Evolutionary conservation across 92 coral and sea anemone genomes (phyloP).

Genomic region (Porites rus): DNA sequence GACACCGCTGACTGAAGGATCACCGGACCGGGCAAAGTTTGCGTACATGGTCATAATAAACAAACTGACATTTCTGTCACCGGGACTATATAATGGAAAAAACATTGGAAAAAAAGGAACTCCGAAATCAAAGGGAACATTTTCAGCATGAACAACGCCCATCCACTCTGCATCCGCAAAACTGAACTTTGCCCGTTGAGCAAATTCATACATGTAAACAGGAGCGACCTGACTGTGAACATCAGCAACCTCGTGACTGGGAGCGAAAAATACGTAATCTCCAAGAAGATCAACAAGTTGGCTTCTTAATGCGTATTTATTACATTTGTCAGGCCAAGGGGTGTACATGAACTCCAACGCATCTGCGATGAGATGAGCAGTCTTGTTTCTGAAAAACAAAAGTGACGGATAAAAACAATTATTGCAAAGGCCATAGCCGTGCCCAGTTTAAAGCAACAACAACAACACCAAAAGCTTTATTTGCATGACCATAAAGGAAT

Average conservation of each 20-base stretch:
- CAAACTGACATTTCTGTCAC: slow-evolving; percentile 56
- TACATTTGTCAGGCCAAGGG: slow-evolving; percentile 52
- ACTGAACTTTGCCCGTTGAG: slow-evolving; percentile 15
- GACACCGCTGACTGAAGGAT: slow-evolving; percentile 61
- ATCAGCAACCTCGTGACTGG: slow-evolving; percentile 55
- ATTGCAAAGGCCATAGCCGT: too few species aligned
- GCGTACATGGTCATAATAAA: slow-evolving; percentile 40
- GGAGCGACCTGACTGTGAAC: slow-evolving; percentile 51
- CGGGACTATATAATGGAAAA: background rate
- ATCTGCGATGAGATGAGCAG: slow-evolving; percentile 38
- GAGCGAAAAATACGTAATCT: slow-evolving; percentile 59
- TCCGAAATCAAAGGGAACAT: slow-evolving; percentile 18
- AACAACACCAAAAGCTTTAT: too few species aligned
- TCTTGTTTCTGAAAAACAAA: background rate
- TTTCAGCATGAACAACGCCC: slow-evolving; percentile 22
- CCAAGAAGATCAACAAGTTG: slow-evolving; percentile 50
- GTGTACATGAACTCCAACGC: slow-evolving; percentile 66
- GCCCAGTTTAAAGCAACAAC: too few species aligned
- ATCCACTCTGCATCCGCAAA: slow-evolving; percentile 18
- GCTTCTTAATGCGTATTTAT: slow-evolving; percentile 43
- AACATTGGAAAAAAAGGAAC: background rate
- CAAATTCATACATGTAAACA: slow-evolving; percentile 64
- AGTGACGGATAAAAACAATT: too few species aligned
- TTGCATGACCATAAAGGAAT: too few species aligned
- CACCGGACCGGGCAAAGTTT: slow-evolving; percentile 62